These are phyloP conservation scores for Salvator merianae DNA, from an alignment of 2,113 vertebrate species.

Conservation along the genomic window DNA sequence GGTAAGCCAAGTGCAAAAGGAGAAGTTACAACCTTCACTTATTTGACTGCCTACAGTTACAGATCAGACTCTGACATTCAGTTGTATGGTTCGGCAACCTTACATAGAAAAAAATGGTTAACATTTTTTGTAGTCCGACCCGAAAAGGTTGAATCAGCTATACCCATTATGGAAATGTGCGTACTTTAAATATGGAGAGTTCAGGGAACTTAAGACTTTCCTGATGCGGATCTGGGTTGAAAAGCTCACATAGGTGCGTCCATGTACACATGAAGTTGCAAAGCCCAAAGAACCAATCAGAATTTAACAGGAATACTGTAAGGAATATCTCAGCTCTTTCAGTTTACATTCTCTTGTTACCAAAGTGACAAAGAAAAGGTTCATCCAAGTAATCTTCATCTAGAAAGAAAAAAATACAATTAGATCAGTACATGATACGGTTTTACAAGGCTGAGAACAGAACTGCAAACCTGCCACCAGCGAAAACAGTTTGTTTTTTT, in stretches of 20 bases:
- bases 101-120: too few species aligned
- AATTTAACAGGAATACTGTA: background rate
- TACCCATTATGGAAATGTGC: background rate
- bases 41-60: background rate
- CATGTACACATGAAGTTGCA: background rate
- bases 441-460: too few species aligned
- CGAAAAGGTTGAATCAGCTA: background rate
- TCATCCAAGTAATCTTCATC: conserved; percentile 46
- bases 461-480: too few species aligned
- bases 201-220: background rate
- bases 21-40: background rate
- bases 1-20: background rate
- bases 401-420: conserved; percentile 37
- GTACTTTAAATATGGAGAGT: background rate
- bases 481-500: too few species aligned
- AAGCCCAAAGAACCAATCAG: background rate
- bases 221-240: background rate
- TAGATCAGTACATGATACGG: conserved; percentile 9
- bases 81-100: too few species aligned
- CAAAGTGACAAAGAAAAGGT: conserved; percentile 8
- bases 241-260: background rate
- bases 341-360: background rate
- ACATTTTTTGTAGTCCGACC: background rate
- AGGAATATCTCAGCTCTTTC: background rate
- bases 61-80: background rate